Evolutionary conservation across 2,797 vertebrate species (phyloP).

Genomic region (Passerculus sandwichensis): DNA sequence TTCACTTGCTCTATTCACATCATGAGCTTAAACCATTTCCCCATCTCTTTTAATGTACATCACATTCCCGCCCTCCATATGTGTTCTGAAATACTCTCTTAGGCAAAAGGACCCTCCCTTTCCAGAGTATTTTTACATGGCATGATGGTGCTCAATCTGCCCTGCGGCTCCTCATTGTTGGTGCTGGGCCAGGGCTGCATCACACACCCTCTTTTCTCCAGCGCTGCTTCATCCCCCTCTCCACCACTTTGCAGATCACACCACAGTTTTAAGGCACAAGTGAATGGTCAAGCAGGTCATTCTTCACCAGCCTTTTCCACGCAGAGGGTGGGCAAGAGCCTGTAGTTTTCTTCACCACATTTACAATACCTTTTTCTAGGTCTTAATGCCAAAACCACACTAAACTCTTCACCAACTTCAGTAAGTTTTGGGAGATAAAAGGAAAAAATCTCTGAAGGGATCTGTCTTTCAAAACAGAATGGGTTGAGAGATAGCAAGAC

Average conservation of each 20-base stretch:
- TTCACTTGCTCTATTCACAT: not conserved
- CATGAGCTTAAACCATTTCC: not conserved
- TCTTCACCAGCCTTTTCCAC: not conserved
- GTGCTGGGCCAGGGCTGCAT: fast-evolving
- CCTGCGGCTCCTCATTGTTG: fast-evolving
- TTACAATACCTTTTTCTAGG: not conserved
- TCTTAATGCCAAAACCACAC: not conserved
- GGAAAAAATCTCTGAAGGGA: not conserved
- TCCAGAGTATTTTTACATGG: not conserved
- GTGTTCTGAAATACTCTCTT: not conserved
- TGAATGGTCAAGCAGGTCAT: not conserved
- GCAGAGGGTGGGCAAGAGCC: not conserved
- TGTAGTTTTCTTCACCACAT: not conserved
- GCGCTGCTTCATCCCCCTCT: fast-evolving
- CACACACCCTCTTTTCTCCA: fast-evolving
- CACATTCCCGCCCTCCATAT: fast-evolving
- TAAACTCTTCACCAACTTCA: not conserved
- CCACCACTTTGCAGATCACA: not conserved
- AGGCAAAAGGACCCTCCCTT: not conserved
- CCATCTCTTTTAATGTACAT: not conserved
- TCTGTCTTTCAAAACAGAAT: not conserved
- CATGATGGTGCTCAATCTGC: not conserved
- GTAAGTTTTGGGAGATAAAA: not conserved
- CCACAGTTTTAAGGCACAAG: not conserved
- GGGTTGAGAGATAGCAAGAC: not conserved